These are phyloP conservation scores for Phallusia fumigata DNA, from an alignment of 23 tunicate species.

Conservation along the genomic window DNA sequence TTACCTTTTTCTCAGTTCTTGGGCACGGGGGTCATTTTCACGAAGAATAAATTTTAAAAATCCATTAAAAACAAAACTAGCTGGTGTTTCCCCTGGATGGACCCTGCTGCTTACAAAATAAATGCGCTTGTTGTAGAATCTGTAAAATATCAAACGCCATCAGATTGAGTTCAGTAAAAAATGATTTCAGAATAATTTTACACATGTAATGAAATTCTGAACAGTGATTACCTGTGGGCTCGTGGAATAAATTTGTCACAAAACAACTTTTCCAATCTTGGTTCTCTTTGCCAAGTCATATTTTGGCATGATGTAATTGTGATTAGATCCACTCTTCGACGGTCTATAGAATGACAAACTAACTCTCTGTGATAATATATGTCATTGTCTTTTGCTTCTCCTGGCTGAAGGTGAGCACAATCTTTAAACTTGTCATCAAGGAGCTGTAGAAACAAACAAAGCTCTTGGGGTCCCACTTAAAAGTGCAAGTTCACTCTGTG, in stretches of 20 bases:
- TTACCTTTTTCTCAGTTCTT: constrained; percentile 64
- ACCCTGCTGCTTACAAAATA: constrained; percentile 84
- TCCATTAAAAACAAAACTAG: constrained; percentile 93
- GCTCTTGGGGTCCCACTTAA: too few species aligned
- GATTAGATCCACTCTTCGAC: constrained; percentile 75
- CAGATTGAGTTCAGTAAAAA: background rate
- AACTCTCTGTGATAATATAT: constrained; percentile 93
- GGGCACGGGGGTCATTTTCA: constrained; percentile 84
- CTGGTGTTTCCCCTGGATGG: constrained; percentile 99
- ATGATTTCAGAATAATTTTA: background rate
- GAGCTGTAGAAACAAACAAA: background rate
- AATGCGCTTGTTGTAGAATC: constrained; percentile 65
- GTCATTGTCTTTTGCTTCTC: constrained; percentile 44
- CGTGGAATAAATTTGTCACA: constrained; percentile 47
- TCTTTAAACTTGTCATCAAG: constrained; percentile 48
- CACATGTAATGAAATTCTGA: background rate
- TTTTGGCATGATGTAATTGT: constrained; percentile 76
- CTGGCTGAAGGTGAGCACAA: constrained; percentile 50
- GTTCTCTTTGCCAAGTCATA: constrained; percentile 63
- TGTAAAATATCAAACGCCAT: background rate
- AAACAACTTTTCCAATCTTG: constrained; percentile 66
- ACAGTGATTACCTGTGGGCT: constrained; percentile 33
- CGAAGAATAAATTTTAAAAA: constrained; percentile 84
- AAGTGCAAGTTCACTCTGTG: too few species aligned
- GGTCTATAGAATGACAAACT: constrained; percentile 60